These are phyloP conservation scores for Colaptes auratus DNA, from an alignment of 2,113 vertebrate genomes.

Conservation along the genomic window DNA sequence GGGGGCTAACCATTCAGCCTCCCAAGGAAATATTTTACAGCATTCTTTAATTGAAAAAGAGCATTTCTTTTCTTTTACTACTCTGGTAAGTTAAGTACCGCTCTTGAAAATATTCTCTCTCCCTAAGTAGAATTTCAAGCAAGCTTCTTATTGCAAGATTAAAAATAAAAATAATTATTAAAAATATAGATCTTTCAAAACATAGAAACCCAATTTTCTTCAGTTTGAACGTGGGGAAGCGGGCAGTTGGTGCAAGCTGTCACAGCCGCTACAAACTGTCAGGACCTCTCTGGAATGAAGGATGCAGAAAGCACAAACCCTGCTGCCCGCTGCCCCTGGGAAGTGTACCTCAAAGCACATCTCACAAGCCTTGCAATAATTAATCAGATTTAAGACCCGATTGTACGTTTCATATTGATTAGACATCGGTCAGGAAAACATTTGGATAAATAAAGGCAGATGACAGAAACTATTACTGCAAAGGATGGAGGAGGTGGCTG, in stretches of 20 bases:
- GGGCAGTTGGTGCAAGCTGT: neutral
- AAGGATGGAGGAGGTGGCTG: neutral
- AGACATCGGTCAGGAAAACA: neutral
- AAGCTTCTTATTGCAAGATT: neutral
- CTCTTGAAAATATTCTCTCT: neutral
- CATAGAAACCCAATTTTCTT: neutral
- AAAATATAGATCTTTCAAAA: neutral
- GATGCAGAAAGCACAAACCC: neutral
- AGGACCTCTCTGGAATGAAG: neutral
- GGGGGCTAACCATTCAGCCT: neutral
- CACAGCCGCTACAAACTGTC: neutral
- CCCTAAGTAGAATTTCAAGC: neutral
- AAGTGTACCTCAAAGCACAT: neutral
- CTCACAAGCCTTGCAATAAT: neutral
- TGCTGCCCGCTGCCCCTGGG: neutral
- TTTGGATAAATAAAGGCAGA: slow-evolving; percentile 19
- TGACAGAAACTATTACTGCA: slow-evolving; percentile 27
- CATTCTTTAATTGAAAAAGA: neutral
- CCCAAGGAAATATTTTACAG: neutral
- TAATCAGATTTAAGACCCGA: slow-evolving; percentile 1
- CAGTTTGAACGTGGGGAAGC: neutral
- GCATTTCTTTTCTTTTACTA: neutral
- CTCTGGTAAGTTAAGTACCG: neutral
- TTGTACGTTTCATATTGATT: slow-evolving; percentile 22
- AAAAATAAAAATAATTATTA: neutral